Evolutionary conservation across 1,140 invertebrate genomes (phyloP).

Genomic region (Vanessa tameamea): DNA sequence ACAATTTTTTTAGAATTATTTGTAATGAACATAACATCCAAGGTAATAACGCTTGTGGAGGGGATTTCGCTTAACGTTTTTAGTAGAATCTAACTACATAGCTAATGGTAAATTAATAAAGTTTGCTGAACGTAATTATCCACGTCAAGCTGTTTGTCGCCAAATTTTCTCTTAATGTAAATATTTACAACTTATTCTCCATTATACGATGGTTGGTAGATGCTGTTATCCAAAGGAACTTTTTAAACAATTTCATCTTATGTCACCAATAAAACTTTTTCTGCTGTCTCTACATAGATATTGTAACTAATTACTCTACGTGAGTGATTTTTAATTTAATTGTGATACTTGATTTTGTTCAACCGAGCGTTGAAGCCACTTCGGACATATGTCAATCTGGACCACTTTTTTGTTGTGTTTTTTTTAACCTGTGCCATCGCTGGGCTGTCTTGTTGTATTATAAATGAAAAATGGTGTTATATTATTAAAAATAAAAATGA

Average conservation of each 20-base stretch:
- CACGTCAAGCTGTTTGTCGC: too few relatives aligned
- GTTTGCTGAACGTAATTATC: too few relatives aligned
- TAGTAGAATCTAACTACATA: too few relatives aligned
- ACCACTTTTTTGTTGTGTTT: slow-evolving; percentile 12
- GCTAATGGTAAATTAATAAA: too few relatives aligned
- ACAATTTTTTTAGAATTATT: too few relatives aligned
- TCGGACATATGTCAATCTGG: slow-evolving; percentile 72
- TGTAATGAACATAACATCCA: too few relatives aligned
- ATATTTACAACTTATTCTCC: too few relatives aligned
- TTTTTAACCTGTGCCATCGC: slow-evolving; percentile 18
- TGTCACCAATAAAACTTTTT: slow-evolving; percentile 39
- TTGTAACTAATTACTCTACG: slow-evolving; percentile 65
- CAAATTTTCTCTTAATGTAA: too few relatives aligned
- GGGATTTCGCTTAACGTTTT: too few relatives aligned
- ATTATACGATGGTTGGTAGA: too few relatives aligned
- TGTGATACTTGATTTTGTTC: slow-evolving; percentile 77
- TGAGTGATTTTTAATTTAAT: slow-evolving; percentile 80
- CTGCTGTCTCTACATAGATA: slow-evolving; percentile 55
- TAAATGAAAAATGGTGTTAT: slow-evolving; percentile 6
- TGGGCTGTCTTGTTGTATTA: slow-evolving; percentile 14
- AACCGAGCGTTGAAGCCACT: slow-evolving; percentile 62
- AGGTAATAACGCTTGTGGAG: too few relatives aligned
- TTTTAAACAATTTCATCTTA: neutral
- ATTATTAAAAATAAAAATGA: neutral
- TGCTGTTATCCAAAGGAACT: too few relatives aligned